These are phyloP conservation scores for Xiphophorus maculatus DNA, from an alignment of 2,113 vertebrate genomes.

Conservation along the genomic window DNA sequence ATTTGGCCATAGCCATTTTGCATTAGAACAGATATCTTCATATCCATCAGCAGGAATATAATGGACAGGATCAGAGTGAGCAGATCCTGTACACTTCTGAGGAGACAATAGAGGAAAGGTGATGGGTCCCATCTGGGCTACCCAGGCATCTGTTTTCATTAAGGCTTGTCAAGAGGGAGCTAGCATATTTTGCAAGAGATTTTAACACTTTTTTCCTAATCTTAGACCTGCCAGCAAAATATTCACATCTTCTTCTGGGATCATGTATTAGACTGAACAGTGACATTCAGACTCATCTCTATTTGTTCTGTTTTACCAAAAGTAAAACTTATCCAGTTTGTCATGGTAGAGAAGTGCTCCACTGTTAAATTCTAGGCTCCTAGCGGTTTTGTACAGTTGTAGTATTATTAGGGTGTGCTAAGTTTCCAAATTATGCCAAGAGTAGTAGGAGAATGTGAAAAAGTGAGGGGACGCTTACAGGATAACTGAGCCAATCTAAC, in stretches of 20 bases:
- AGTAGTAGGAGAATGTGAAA: neutral
- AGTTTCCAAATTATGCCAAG: neutral
- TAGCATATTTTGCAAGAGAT: slow-evolving; percentile 55
- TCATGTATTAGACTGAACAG: slow-evolving; percentile 33
- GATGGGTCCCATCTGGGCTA: slow-evolving; percentile 53
- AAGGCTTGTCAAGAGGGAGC: slow-evolving; percentile 59
- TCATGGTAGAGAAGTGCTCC: too few species aligned
- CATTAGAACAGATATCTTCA: slow-evolving; percentile 71
- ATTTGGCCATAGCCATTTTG: slow-evolving; percentile 72
- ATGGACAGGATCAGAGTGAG: slow-evolving; percentile 42
- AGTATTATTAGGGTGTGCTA: too few species aligned
- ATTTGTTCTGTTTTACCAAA: slow-evolving; percentile 16
- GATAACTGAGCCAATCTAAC: neutral
- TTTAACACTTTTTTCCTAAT: slow-evolving; percentile 61
- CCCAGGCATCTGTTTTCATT: slow-evolving; percentile 76
- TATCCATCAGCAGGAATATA: slow-evolving; percentile 60
- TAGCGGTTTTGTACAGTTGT: too few species aligned
- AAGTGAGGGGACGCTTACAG: neutral
- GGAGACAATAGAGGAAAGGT: slow-evolving; percentile 72
- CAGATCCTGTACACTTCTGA: slow-evolving; percentile 55
- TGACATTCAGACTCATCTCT: neutral
- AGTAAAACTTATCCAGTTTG: too few species aligned
- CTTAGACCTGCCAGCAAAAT: slow-evolving; percentile 32
- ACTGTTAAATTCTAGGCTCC: too few species aligned
- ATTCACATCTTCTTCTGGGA: slow-evolving; percentile 24